A percentile compares a stretch with the other conserved stretches of the same genome.
Conservation (phyloP, 2,113 vertebrate species). For the Pterophyllum scalare region DNA sequence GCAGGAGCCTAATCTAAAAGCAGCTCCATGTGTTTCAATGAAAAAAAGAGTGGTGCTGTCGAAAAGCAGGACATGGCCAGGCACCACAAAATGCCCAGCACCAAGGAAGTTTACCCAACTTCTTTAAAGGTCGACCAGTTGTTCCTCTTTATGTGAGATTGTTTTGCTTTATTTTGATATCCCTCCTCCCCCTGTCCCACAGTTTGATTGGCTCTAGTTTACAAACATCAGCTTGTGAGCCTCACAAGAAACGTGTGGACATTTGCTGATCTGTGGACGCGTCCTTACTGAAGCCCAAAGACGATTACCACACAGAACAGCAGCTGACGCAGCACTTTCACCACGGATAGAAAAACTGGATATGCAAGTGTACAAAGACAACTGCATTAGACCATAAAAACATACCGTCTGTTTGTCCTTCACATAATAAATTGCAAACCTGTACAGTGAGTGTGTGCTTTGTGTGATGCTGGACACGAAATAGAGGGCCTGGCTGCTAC, state of each 20-base stretch:
- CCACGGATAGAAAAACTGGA: too few species aligned
- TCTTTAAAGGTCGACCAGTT: neutral
- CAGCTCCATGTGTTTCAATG: too few species aligned
- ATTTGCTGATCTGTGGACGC: neutral
- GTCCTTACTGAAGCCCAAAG: neutral
- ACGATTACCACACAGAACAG: neutral
- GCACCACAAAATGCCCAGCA: neutral
- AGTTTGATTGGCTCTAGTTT: neutral
- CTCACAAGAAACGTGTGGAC: neutral
- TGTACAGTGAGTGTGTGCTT: neutral
- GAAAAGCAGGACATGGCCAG: neutral
- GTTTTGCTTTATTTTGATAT: neutral
- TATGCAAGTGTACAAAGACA: too few species aligned
- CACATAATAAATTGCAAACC: neutral
- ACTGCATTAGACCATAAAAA: neutral
- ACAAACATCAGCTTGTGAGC: neutral
- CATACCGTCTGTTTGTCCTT: neutral
- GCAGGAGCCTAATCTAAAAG: too few species aligned
- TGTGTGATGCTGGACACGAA: neutral
- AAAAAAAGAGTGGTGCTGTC: neutral
- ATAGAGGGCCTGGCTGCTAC: neutral
- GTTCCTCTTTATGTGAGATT: neutral
- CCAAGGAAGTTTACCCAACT: fast-evolving
- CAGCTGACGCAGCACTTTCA: neutral
- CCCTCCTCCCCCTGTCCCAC: neutral